Evolutionary conservation across 1,140 invertebrate genomes (phyloP).

Genomic region (Octopus sinensis): DNA sequence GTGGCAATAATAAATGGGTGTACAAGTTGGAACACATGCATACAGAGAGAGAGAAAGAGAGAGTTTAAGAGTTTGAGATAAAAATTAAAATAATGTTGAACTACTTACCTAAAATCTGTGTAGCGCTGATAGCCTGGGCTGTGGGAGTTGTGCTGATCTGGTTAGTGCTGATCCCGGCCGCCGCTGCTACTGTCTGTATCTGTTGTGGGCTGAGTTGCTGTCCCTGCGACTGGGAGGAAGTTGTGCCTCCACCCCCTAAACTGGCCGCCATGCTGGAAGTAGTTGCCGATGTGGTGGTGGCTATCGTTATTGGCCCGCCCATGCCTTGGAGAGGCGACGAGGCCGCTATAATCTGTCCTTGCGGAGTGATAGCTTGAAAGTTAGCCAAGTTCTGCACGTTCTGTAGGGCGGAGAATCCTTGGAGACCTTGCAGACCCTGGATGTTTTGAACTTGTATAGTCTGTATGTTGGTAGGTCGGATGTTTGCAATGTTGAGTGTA

Average conservation of each 20-base stretch:
- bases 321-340: slow-evolving; percentile 43
- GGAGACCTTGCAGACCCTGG: slow-evolving; percentile 39
- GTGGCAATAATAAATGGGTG: too few species aligned
- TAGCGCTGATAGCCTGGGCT: slow-evolving; percentile 48
- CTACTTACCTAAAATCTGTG: slow-evolving; percentile 54
- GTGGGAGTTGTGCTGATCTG: slow-evolving; percentile 28
- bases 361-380: slow-evolving; percentile 37
- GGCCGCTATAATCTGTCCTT: slow-evolving; percentile 46
- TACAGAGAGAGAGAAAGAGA: too few species aligned
- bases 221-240: slow-evolving; percentile 32
- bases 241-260: not conserved
- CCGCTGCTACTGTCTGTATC: slow-evolving; percentile 19
- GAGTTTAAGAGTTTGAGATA: too few species aligned
- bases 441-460: slow-evolving; percentile 52
- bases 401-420: slow-evolving; percentile 29
- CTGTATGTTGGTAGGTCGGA: slow-evolving; percentile 39
- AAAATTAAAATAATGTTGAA: too few species aligned
- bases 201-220: slow-evolving; percentile 50
- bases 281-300: slow-evolving; percentile 23
- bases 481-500: slow-evolving; percentile 29
- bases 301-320: slow-evolving; percentile 37
- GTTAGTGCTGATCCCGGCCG: slow-evolving; percentile 23
- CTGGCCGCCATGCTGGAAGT: not conserved
- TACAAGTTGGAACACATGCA: too few species aligned
- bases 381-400: slow-evolving; percentile 24